A percentile compares a stretch with the other conserved stretches of the same genome.
Conservation (phyloP, 2,113 vertebrate species). For the Forbesichthys agassizii region DNA sequence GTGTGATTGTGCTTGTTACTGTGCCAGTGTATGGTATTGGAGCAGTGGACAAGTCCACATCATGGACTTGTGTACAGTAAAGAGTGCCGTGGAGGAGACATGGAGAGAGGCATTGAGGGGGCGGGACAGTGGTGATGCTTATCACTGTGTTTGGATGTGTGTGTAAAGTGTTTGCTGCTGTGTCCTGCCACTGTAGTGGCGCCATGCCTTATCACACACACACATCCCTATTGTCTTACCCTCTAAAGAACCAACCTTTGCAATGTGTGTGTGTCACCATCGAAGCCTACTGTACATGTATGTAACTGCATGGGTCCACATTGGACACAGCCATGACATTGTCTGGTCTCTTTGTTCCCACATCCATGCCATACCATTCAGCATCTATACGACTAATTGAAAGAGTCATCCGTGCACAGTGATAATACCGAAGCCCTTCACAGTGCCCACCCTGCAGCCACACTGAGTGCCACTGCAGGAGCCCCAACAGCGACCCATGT, state of each 20-base stretch:
- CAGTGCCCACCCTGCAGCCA: too few relatives aligned
- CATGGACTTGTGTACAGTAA: too few relatives aligned
- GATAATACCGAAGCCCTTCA: too few relatives aligned
- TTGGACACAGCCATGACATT: too few relatives aligned
- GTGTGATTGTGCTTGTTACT: conserved; percentile 7
- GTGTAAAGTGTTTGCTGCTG: conserved; percentile 76
- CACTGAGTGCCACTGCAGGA: conserved; percentile 13
- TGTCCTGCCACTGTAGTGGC: conserved; percentile 76
- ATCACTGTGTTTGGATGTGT: conserved; percentile 65
- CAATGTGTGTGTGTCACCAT: conserved; percentile 44
- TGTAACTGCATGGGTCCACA: not conserved
- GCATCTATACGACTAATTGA: too few relatives aligned
- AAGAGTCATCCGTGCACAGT: too few relatives aligned
- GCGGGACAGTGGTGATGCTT: conserved; percentile 79
- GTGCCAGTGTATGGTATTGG: too few relatives aligned
- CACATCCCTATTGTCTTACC: conserved; percentile 82
- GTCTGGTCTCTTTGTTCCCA: too few relatives aligned
- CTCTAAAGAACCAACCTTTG: conserved; percentile 52
- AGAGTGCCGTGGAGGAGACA: conserved; percentile 46
- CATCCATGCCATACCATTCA: too few relatives aligned
- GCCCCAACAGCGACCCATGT: conserved; percentile 61
- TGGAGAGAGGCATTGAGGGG: conserved; percentile 54
- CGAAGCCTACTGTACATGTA: too few relatives aligned
- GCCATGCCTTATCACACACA: conserved; percentile 79
- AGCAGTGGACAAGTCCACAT: conserved; percentile 1